phyloP scores from a whole-genome alignment of 2,797 vertebrate genomes.

The Eremophila alpestris region DNA sequence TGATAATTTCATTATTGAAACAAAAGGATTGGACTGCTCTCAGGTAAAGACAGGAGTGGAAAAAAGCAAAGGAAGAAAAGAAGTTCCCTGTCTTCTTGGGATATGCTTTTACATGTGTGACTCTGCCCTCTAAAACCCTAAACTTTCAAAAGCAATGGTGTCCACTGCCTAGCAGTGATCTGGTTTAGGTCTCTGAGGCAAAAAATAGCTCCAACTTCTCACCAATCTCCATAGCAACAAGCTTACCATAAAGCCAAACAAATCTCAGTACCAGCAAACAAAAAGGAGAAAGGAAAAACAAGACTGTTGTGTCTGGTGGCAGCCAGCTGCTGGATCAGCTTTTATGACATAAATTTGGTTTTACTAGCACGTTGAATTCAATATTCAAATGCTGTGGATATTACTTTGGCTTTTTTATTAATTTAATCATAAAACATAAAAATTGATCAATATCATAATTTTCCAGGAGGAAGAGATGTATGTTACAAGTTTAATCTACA shows the following conservation, averaged over 20 bases:
- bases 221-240: neutral
- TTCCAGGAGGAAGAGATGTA: neutral
- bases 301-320: neutral
- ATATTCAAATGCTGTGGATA: neutral
- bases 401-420: neutral
- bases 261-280: neutral
- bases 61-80: neutral
- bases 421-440: neutral
- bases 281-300: neutral
- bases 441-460: neutral
- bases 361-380: accelerated
- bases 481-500: neutral
- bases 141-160: neutral
- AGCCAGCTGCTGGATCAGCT: neutral
- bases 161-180: neutral
- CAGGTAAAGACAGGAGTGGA: neutral
- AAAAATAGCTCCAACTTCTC: neutral
- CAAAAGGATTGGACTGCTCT: neutral
- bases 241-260: neutral
- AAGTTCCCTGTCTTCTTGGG: neutral
- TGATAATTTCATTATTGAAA: neutral
- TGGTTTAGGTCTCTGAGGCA: neutral
- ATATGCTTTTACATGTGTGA: neutral
- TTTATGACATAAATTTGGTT: neutral
- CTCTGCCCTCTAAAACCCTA: neutral